Evolutionary conservation across 2,888 invertebrate species (phyloP).

Genomic region (Microctonus aethiopoides): DNA sequence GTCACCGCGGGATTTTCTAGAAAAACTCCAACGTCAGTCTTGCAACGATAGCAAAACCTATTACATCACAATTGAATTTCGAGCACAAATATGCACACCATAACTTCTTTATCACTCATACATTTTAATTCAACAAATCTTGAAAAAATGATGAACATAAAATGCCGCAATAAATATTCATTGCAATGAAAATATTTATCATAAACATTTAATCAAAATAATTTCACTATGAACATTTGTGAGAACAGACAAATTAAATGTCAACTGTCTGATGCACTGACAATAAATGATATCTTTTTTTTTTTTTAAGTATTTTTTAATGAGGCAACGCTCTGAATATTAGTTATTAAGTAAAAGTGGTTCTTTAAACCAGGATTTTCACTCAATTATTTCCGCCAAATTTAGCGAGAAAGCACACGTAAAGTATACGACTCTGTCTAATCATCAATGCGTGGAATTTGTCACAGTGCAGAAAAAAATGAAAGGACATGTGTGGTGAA

Average conservation of each 20-base stretch:
- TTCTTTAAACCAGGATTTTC: not conserved
- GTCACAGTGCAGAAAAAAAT: conserved; percentile 56
- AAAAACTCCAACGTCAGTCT: not conserved
- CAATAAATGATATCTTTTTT: not conserved
- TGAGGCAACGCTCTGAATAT: not conserved
- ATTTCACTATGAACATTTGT: not conserved
- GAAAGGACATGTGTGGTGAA: conserved; percentile 35
- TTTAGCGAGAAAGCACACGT: conserved; percentile 15
- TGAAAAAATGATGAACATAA: too few species aligned
- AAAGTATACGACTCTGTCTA: conserved; percentile 14
- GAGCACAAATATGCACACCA: not conserved
- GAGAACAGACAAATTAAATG: not conserved
- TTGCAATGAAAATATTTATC: not conserved
- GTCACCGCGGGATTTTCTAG: not conserved
- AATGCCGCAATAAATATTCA: too few species aligned
- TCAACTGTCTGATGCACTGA: not conserved
- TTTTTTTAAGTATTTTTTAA: not conserved
- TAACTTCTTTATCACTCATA: too few species aligned
- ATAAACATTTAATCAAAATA: not conserved
- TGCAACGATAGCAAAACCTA: not conserved
- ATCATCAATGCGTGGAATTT: conserved; percentile 12
- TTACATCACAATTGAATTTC: not conserved
- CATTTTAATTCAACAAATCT: too few species aligned
- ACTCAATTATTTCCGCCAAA: not conserved
- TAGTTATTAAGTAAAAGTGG: not conserved